Base-by-base conservation (phyloP, 2,113 vertebrate genomes). In the Dolichallabes microphthalmus region DNA sequence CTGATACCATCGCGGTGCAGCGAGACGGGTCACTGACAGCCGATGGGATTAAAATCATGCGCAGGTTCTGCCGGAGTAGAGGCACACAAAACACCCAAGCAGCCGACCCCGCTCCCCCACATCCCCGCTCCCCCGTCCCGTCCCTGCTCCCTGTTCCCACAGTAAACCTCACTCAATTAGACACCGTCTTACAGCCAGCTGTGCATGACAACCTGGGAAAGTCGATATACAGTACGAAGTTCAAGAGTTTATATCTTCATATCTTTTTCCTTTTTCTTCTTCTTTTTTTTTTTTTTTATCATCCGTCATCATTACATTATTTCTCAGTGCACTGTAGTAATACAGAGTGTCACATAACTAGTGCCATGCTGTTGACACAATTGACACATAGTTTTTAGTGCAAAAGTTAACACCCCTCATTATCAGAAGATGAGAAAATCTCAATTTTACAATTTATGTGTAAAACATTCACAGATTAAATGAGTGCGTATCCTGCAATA, bases 1-100 rank as follows among this genome's bases (percentile, higher is more conserved):
- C 85, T 93, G 94, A 93, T 94, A 93, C 75, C 83, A 91, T 92
- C 88, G 78, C 87, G 82, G 89, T 90, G 82, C 89, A 86, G 86
- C 66, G 88, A 88, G 88, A 92, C 80, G 90, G 92, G 92, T 94
- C 92, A 92, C 89, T 88, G 92, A 86, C 85, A 69, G 90, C 88
- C 88, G 90, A 87, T 89, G 89, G 90, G 91, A 94, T 94, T 93
- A 93, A 90, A 88, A 68, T 76, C 45, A 83, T 64, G 69, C 68
- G 32, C 86, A 11, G 63, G 88, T 87, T 90, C 91, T 83, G 61
- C 45, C 83, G 86, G 78, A 86, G 76, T 76, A 60, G 79, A 63
- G 64, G 52, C 81, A 71, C 71, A 86, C 83, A 86, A 91, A 82
- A 80, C 82, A 30, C 74, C 76, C 15, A 78, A 68, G 63, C 73